These are phyloP conservation scores for Aptenodytes forsteri DNA, from an alignment of 2,113 vertebrate species.

Conservation along the genomic window DNA sequence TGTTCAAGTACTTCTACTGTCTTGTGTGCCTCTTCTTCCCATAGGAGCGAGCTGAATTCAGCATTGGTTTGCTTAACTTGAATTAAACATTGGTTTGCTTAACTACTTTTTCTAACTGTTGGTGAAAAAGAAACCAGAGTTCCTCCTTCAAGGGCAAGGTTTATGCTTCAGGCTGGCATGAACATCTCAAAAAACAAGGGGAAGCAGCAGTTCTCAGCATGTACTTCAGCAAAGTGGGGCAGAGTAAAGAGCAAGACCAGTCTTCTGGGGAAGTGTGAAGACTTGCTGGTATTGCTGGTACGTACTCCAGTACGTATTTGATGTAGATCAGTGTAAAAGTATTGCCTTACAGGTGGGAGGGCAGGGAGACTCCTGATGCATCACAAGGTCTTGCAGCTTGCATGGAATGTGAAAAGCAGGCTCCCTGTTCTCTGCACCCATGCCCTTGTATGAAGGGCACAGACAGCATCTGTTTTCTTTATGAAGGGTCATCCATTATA, in stretches of 20 bases:
- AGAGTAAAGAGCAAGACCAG: neutral
- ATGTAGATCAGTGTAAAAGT: neutral
- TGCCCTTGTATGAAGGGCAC: neutral
- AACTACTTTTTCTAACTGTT: neutral
- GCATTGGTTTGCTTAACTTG: neutral
- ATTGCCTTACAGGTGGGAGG: neutral
- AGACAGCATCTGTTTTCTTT: neutral
- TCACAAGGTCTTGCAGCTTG: neutral
- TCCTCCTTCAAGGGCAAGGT: neutral
- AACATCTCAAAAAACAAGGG: neutral
- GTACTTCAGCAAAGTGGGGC: neutral
- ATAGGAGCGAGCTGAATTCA: neutral
- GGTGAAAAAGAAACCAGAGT: neutral
- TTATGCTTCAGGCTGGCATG: neutral
- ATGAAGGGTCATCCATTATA: neutral
- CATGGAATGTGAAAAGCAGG: neutral
- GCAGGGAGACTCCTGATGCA: neutral
- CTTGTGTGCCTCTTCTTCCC: neutral
- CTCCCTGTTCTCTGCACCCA: neutral
- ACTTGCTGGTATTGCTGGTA: neutral
- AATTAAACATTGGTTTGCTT: neutral
- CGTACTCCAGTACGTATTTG: fast-evolving
- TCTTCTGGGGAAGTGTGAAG: neutral
- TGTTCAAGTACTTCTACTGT: neutral
- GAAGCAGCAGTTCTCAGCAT: neutral